Conservation (phyloP, 2,113 vertebrate species). For the Suricata suricatta region DNA sequence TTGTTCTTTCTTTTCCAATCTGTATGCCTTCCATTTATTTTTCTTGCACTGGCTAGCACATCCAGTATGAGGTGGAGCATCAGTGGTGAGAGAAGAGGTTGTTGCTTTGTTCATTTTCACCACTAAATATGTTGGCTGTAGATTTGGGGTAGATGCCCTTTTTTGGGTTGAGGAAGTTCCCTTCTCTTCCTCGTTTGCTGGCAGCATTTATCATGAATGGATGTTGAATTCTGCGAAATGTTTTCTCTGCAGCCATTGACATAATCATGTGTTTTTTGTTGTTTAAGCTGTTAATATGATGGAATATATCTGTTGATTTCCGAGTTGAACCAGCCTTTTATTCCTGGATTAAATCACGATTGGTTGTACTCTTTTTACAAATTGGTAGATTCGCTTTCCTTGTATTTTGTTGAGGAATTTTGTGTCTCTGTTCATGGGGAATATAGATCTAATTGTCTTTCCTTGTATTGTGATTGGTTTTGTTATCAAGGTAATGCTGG, state of each 20-base stretch:
- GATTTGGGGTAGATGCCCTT: background rate
- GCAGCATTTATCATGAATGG: background rate
- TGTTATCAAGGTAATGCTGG: background rate
- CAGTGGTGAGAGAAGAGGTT: background rate
- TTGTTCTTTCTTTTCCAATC: background rate
- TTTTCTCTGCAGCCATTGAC: constrained; percentile 5
- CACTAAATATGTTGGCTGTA: background rate
- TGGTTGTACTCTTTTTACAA: background rate
- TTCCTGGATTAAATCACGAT: constrained; percentile 36
- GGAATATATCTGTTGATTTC: background rate
- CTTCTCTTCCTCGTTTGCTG: background rate
- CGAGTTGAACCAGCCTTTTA: background rate
- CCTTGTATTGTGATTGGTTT: background rate
- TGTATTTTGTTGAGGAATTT: background rate
- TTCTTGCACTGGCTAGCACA: background rate
- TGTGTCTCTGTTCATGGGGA: background rate
- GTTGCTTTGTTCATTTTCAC: background rate
- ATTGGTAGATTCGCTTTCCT: background rate
- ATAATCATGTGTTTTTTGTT: constrained; percentile 27
- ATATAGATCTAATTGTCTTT: background rate
- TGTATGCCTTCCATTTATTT: background rate
- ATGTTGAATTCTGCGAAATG: background rate
- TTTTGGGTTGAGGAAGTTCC: background rate
- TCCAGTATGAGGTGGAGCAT: background rate
- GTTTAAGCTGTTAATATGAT: background rate